Evolutionary conservation across 2,113 vertebrate genomes (phyloP).

Genomic region (Rattus rattus): DNA sequence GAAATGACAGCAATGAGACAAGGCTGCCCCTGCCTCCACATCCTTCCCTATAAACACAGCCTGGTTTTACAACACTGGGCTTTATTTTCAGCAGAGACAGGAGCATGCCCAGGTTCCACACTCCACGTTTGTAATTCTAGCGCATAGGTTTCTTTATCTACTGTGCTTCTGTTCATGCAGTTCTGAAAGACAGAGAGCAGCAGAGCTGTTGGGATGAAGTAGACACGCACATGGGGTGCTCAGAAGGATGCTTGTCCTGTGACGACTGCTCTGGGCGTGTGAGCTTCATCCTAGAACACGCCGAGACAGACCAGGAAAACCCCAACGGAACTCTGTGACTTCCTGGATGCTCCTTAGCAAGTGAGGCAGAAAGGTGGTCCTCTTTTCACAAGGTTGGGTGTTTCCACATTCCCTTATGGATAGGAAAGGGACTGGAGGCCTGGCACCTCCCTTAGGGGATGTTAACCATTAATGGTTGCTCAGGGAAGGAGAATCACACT

Average conservation of each 20-base stretch:
- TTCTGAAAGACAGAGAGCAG: neutral
- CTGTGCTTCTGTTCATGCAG: rapidly evolving
- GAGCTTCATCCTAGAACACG: neutral
- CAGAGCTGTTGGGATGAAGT: neutral
- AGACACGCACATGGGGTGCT: neutral
- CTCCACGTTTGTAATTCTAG: neutral
- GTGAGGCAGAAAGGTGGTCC: neutral
- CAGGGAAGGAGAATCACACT: neutral
- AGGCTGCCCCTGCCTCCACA: rapidly evolving
- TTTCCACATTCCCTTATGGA: neutral
- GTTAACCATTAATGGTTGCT: neutral
- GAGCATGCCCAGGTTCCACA: neutral
- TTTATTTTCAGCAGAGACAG: neutral
- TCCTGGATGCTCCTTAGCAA: no score
- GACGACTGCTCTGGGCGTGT: neutral
- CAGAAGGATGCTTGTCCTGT: neutral
- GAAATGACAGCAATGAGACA: rapidly evolving
- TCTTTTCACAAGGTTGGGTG: no score
- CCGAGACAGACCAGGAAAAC: no score
- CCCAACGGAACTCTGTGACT: neutral
- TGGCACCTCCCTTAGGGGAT: neutral
- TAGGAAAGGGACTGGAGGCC: neutral
- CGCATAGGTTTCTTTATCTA: no score
- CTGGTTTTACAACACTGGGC: rapidly evolving
- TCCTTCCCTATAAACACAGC: rapidly evolving